Conservation (phyloP, 2,797 vertebrate species). For the Rousettus madagascariensis region DNA sequence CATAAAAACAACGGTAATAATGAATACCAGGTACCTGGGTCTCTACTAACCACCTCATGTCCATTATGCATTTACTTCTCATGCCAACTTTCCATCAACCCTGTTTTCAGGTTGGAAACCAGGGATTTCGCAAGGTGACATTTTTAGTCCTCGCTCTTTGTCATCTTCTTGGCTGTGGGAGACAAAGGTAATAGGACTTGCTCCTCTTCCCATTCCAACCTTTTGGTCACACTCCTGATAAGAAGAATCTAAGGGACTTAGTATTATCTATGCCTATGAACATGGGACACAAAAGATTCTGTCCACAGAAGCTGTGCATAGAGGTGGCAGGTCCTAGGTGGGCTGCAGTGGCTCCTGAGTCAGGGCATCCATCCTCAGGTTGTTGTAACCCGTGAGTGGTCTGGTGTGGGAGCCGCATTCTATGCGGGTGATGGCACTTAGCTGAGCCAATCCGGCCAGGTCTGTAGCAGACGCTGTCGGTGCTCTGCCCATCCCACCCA, state of each 20-base stretch:
- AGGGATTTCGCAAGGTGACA: background rate
- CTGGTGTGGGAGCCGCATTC: background rate
- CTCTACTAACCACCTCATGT: constrained; percentile 5
- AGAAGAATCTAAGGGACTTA: background rate
- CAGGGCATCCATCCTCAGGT: background rate
- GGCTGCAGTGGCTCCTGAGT: background rate
- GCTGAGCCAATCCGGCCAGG: background rate
- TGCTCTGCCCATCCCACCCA: no score
- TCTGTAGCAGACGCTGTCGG: background rate
- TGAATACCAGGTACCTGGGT: background rate
- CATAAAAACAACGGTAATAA: constrained; percentile 47
- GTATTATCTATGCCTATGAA: background rate
- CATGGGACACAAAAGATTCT: background rate
- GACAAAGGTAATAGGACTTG: background rate
- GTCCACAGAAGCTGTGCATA: background rate
- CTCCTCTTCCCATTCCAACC: no score
- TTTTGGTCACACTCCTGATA: background rate
- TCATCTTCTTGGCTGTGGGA: background rate
- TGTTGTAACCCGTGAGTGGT: background rate
- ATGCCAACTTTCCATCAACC: background rate
- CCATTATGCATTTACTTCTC: background rate
- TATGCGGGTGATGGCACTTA: background rate
- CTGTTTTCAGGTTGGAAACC: background rate
- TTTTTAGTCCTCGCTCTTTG: background rate
- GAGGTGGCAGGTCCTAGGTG: background rate